Evolutionary conservation across 2,888 invertebrate genomes (phyloP), one percentile per base, ranked within the genome.

Genomic region (Arenicola marina): DNA sequence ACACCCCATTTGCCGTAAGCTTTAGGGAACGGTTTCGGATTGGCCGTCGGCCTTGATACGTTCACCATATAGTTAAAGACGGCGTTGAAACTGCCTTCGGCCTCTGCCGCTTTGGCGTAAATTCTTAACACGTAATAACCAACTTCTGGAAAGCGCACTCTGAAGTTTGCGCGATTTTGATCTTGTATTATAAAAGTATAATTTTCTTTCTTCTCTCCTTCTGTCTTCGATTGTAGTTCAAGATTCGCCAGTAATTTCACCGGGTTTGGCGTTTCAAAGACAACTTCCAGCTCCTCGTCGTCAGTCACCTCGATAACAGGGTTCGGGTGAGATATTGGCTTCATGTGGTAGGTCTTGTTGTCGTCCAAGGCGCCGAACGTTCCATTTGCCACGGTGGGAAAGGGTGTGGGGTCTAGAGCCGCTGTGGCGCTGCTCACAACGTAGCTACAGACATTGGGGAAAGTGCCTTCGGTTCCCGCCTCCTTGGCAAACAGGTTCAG

Each of bases 401-500:
- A 38, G 2, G 56, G n/a, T 15, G 38, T 38, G 7, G 21, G 0
- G 43, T 38, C 43, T 21, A 29, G 29, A 18, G 56, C 56, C 2
- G 38, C 21, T 18, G 24, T 1, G 21, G 33, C 43, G 11, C 34
- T 21, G 11, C 24, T 38, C n/a, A 56, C 21, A 2, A 56, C 24
- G 26, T 56, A 56, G 26, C 38, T 56, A 21, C 48, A 48, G 7
- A 21, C 48, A n/a, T 34, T 24, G 1, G 43, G 0, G 15, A 34
- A 56, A n/a, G 56, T 34, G 2, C 43, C 28, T 26, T 56, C 43
- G 2, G 1, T 29, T 1, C 29, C 28, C 24, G 24, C 26, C n/a
- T 43, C 43, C 29, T 56, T 56, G 1, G 34, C 29, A 3, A 56
- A 43, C 21, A 56, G 1, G 26, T 56, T 56, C 56, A 56, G n/a